Conservation (phyloP, 2,888 invertebrate species). For the Pseudococcus longispinus region DNA sequence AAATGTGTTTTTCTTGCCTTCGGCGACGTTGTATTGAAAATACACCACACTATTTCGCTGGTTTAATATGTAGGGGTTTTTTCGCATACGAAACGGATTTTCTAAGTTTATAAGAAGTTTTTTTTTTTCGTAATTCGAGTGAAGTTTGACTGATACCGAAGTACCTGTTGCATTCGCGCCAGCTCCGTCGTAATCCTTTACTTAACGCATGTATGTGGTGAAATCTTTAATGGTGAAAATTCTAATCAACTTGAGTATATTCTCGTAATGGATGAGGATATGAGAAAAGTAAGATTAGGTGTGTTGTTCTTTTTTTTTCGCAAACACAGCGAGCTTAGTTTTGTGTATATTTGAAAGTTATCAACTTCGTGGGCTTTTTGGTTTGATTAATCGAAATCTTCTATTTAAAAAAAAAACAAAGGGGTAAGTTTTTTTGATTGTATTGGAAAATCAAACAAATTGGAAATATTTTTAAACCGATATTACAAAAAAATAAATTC, state of each 20-base stretch:
- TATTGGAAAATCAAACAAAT: not conserved
- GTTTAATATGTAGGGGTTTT: not conserved
- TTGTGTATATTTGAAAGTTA: not conserved
- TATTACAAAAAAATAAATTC: too few species aligned
- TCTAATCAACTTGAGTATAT: constrained; percentile 5
- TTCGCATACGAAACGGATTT: not conserved
- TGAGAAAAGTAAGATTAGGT: not conserved
- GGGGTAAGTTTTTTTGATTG: not conserved
- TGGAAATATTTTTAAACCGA: too few species aligned
- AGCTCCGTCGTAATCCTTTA: not conserved
- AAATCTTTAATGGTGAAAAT: not conserved
- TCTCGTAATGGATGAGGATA: not conserved
- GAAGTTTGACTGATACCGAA: constrained; percentile 12
- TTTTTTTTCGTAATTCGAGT: not conserved
- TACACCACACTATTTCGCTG: not conserved
- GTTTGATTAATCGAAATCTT: not conserved
- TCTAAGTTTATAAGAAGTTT: not conserved
- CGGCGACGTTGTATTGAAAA: not conserved
- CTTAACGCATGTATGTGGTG: not conserved
- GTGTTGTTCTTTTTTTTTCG: not conserved
- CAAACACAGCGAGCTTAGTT: not conserved
- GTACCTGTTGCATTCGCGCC: constrained; percentile 16
- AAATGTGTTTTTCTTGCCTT: not conserved
- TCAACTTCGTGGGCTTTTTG: not conserved
- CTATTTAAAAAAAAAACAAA: not conserved